A percentile compares a stretch with the other conserved stretches of the same genome.
phyloP scores from a whole-genome alignment of 2,113 vertebrate species.

The Corythornis vintsioides region DNA sequence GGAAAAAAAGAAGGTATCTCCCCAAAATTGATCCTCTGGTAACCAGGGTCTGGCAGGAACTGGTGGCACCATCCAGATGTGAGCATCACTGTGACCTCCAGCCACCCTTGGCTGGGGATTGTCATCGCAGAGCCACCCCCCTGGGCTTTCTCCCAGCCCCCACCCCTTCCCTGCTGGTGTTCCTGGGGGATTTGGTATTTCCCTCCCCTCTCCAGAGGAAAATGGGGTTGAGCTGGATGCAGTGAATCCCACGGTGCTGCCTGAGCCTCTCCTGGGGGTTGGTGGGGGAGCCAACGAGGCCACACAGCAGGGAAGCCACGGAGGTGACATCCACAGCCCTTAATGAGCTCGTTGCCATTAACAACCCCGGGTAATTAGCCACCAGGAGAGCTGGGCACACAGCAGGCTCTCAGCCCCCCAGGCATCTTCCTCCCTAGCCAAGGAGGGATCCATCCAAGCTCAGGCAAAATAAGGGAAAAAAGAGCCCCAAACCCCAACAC shows the following conservation, averaged over 20 bases:
- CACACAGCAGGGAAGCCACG: background rate
- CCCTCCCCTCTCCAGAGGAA: background rate
- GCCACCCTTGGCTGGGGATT: background rate
- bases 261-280: fast-evolving
- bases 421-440: background rate
- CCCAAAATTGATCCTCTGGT: background rate
- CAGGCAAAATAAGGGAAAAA: background rate
- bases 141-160: background rate
- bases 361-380: background rate
- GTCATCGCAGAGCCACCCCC: background rate
- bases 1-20: background rate
- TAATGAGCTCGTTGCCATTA: conserved; percentile 13
- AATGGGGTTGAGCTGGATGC: fast-evolving
- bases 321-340: fast-evolving
- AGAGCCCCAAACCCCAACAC: too few relatives aligned
- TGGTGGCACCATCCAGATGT: background rate
- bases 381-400: background rate
- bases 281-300: too few relatives aligned
- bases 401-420: background rate
- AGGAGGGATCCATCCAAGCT: background rate
- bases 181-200: background rate
- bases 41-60: background rate
- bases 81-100: too few relatives aligned
- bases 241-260: fast-evolving
- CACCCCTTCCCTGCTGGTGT: background rate